Evolutionary conservation across 2,797 vertebrate species (phyloP), one percentile per base, ranked within the genome.

Genomic region (Gouania willdenowi): DNA sequence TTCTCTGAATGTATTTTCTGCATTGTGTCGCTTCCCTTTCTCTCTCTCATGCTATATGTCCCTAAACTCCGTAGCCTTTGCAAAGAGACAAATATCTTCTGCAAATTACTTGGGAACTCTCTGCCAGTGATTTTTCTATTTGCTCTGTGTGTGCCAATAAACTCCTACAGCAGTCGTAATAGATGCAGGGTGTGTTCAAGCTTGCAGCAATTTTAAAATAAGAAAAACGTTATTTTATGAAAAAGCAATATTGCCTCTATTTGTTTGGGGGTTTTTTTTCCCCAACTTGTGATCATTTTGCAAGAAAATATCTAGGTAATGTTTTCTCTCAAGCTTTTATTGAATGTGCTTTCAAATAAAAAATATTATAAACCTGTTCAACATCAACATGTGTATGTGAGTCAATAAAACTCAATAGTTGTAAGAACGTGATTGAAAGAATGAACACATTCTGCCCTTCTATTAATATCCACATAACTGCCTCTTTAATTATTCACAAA

Each of bases 211-310:
- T 73, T 68, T 64, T 40, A 12, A 16, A 26, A 3, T 4, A 9
- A 34, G 24, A 33, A 47, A 72, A 3, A 20, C 6, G 20, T 4
- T 20, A 6, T 20, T 20, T 20, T 1, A 20, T 6, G 19, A 60
- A 47, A 35, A 41, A 46, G 39, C 40, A 44, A 47, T 63, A 37
- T 34, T 48, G 37, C 52, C 35, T 65, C 61, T 64, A 55, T 71
- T 75, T 57, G 45, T 59, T 72, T n/a, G n/a, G n/a, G n/a, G n/a
- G n/a, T n/a, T n/a, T n/a, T n/a, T n/a, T n/a, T n/a, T n/a, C 68
- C 75, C 56, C 75, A 77, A 68, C 74, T 68, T 72, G 30, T 58
- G 37, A 66, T 61, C 68, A 70, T 76, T 41, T 65, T 30, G 14
- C 22, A 22, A 0, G 4, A n/a, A 6, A 41, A 66, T 70, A 57